Evolutionary conservation across 1,140 invertebrate species (phyloP).

Genomic region (Brevipalpus yothersi): DNA sequence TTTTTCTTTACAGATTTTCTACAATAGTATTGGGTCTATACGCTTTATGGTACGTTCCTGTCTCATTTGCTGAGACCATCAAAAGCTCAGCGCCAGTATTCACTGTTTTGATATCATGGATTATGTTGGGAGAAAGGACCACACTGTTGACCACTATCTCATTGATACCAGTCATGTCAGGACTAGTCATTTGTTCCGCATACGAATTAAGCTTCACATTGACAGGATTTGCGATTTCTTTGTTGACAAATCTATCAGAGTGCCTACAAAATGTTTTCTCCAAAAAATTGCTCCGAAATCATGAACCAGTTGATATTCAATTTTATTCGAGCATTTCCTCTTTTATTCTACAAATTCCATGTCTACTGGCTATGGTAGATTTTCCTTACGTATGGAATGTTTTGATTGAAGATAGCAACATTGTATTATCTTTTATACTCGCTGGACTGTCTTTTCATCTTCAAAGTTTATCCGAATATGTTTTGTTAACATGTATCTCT

Average conservation of each 20-base stretch:
- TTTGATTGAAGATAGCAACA: conserved; percentile 21
- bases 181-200: conserved; percentile 49
- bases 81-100: conserved; percentile 63
- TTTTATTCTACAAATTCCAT: conserved; percentile 50
- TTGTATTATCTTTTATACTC: conserved; percentile 35
- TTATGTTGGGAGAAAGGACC: conserved; percentile 41
- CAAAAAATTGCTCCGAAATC: conserved; percentile 50
- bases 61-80: conserved; percentile 63
- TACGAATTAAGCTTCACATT: conserved; percentile 58
- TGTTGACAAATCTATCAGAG: conserved; percentile 56
- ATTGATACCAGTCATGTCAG: conserved; percentile 57
- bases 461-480: conserved; percentile 63
- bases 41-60: conserved; percentile 54
- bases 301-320: conserved; percentile 49
- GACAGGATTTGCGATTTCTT: conserved; percentile 45
- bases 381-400: conserved; percentile 21
- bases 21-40: conserved; percentile 46
- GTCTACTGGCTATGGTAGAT: conserved; percentile 40
- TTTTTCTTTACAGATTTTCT: conserved; percentile 40
- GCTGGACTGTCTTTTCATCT: conserved; percentile 64
- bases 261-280: conserved; percentile 66
- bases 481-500: conserved; percentile 59
- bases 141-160: conserved; percentile 48
- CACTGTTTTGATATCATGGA: conserved; percentile 47
- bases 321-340: conserved; percentile 59